These are phyloP conservation scores for Drosophila murphyi DNA, from an alignment of 1,140 invertebrate genomes.

Conservation along the genomic window DNA sequence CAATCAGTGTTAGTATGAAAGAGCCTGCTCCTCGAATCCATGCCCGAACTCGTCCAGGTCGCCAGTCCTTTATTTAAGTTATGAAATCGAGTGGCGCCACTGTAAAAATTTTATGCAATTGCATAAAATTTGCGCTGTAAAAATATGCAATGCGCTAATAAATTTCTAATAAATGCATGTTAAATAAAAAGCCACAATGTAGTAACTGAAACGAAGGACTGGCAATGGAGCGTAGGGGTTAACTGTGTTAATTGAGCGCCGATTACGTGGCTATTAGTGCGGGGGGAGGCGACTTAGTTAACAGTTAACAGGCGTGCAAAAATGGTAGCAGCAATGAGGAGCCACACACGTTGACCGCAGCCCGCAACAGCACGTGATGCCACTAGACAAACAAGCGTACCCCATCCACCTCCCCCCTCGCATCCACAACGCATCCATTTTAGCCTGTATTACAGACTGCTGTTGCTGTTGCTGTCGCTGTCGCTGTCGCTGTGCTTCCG, in stretches of 20 bases:
- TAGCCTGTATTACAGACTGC: constrained; percentile 53
- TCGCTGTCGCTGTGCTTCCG: constrained; percentile 76
- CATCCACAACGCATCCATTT: constrained; percentile 15
- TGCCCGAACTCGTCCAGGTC: background rate
- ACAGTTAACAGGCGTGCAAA: constrained; percentile 61
- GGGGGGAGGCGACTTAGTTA: constrained; percentile 9
- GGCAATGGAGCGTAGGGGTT: background rate
- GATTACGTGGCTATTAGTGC: constrained; percentile 71
- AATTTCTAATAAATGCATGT: constrained; percentile 81
- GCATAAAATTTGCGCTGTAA: constrained; percentile 59
- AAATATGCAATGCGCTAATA: constrained; percentile 63
- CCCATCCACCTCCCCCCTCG: constrained; percentile 1
- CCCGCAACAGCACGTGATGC: constrained; percentile 78
- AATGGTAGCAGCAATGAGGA: constrained; percentile 69
- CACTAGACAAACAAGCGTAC: constrained; percentile 59
- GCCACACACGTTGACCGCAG: constrained; percentile 70
- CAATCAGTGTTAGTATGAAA: constrained; percentile 73
- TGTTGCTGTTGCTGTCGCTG: constrained; percentile 71
- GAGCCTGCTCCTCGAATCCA: constrained; percentile 17
- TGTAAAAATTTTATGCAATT: constrained; percentile 72
- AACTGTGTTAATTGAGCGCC: constrained; percentile 72
- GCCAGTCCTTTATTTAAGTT: constrained; percentile 64
- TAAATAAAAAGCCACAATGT: constrained; percentile 76
- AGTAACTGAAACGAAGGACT: background rate
- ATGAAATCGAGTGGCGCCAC: constrained; percentile 76